Evolutionary conservation across 2,888 invertebrate genomes (phyloP), one percentile per base, ranked within the genome.

Genomic region (Calameuta pallipes): DNA sequence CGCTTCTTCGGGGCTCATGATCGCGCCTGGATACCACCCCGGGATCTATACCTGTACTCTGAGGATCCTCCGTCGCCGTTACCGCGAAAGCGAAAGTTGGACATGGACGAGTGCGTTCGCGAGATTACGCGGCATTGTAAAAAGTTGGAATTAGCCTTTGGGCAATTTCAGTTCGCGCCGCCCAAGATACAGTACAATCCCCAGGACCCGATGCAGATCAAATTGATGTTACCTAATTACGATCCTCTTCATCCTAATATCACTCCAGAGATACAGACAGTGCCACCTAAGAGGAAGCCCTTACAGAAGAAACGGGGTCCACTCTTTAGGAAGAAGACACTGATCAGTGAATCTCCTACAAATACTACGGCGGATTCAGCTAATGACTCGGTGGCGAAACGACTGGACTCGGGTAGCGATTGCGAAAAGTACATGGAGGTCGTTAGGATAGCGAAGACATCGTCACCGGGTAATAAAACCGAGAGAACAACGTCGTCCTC

Each of bases 1-100:
- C 93, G 98, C 2, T 99, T 99, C 92, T 99, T 99, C 92, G 98
- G 98, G 0, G 97, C 96, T 31, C 98, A 99, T 92, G 98, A 98
- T 92, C 94, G 97, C 77, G 97, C 98, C 11, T 97, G 98, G 97
- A 96, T 98, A 23, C 95, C 96, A 0, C 93, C 95, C 0, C 95
- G 95, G 83, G 97, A 98, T 90, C 96, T 97, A 88, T 98, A 94
- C 90, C 93, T 98, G 4, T 96, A 96, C 90, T 97, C 96, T 0
- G 94, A 95, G 86, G 95, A 91, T 0, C 90, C 91, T 0, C 91
- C 91, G 3, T 86, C 86, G 3, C 86, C 88, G 0, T 80, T 89
- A 4, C 88, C 91, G 0, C 88, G 89, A 3, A 91, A 91, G 70
- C 86, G 89, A 31, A 90, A 88, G 73, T 74, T 86, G 33, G 91